These are phyloP conservation scores for Uromys caudimaculatus DNA, from an alignment of 2,797 vertebrate genomes.

Conservation along the genomic window DNA sequence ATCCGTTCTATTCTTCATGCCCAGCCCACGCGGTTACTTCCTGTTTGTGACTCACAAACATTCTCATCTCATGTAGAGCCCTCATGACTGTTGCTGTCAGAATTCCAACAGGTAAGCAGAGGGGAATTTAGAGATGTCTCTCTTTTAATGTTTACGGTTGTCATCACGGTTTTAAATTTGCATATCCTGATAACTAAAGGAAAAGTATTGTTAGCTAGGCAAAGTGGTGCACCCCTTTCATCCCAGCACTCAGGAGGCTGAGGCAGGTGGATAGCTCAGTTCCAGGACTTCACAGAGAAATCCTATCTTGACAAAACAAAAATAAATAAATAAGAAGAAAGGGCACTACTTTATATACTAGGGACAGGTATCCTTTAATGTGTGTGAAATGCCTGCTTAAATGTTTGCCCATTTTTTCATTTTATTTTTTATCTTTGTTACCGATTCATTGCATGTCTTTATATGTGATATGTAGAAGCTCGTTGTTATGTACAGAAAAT, in stretches of 20 bases:
- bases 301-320: background rate
- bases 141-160: background rate
- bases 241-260: background rate
- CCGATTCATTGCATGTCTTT: background rate
- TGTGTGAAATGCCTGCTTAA: slow-evolving; percentile 20
- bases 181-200: background rate
- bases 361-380: background rate
- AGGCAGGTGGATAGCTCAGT: background rate
- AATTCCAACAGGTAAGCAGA: background rate
- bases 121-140: background rate
- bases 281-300: background rate
- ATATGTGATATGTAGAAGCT: background rate
- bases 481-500: background rate
- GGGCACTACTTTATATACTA: background rate
- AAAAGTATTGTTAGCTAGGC: background rate
- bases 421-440: background rate
- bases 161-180: background rate
- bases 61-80: background rate
- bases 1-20: background rate
- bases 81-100: background rate
- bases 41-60: background rate
- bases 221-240: background rate
- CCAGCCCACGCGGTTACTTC: background rate
- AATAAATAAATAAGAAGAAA: background rate
- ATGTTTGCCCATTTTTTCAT: background rate